phyloP scores from a whole-genome alignment of 2,113 vertebrate genomes.

The Ahaetulla prasina region DNA sequence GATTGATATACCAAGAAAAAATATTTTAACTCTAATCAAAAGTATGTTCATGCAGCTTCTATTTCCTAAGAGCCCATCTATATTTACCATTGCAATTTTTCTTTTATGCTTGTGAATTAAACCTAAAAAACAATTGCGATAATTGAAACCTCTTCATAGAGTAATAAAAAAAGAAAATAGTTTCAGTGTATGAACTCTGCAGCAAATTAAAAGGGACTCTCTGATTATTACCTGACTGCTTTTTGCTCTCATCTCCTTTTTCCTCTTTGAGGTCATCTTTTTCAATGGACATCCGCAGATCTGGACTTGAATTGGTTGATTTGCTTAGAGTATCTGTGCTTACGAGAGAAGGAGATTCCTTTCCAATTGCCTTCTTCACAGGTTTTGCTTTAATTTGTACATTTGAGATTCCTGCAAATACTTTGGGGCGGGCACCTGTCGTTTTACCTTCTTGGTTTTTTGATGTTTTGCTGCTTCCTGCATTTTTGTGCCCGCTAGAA shows the following conservation, averaged over 20 bases:
- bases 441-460: conserved; percentile 75
- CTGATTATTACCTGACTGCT: conserved; percentile 48
- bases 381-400: conserved; percentile 70
- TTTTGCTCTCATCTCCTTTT: conserved; percentile 59
- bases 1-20: not conserved
- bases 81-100: not conserved
- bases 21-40: not conserved
- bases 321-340: conserved; percentile 52
- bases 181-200: conserved; percentile 32
- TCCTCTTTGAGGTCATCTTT: conserved; percentile 61
- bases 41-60: not conserved
- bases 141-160: conserved; percentile 1
- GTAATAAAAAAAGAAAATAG: not conserved
- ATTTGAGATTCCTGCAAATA: conserved; percentile 63
- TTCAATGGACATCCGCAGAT: conserved; percentile 43
- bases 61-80: not conserved
- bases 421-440: conserved; percentile 83
- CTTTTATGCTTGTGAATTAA: not conserved
- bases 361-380: conserved; percentile 67
- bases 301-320: conserved; percentile 55
- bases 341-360: conserved; percentile 63
- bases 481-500: conserved; percentile 68
- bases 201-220: conserved; percentile 8
- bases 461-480: conserved; percentile 63
- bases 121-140: not conserved